phyloP scores from a whole-genome alignment of 2,797 vertebrate species.

The Garrulus glandarius region DNA sequence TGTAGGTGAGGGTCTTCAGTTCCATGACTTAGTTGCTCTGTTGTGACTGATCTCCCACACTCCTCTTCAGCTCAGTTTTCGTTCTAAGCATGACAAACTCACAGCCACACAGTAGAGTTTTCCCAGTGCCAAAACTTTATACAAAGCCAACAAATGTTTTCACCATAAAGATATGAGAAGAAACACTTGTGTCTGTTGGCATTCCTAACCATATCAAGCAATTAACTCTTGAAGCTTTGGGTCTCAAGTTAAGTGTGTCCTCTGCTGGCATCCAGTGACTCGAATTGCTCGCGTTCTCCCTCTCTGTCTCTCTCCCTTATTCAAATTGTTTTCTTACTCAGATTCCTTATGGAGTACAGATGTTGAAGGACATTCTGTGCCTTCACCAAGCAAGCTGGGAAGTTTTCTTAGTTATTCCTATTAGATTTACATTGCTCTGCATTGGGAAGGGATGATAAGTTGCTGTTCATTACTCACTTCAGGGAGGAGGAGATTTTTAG shows the following conservation, averaged over 20 bases:
- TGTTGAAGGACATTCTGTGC: background rate
- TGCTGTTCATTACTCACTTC: background rate
- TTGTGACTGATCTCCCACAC: background rate
- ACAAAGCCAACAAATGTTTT: background rate
- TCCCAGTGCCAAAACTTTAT: background rate
- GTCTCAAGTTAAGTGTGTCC: background rate
- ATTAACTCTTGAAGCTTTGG: background rate
- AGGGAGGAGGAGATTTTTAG: background rate
- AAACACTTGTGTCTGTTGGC: background rate
- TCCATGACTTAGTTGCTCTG: background rate
- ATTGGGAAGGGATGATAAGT: background rate
- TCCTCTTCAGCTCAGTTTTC: background rate
- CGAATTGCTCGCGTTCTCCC: background rate
- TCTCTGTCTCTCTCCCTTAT: background rate
- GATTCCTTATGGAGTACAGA: background rate
- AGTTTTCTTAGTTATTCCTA: background rate
- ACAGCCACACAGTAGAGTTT: background rate
- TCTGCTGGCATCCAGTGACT: background rate
- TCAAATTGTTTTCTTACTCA: background rate
- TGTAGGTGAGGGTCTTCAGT: background rate
- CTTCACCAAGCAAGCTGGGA: background rate
- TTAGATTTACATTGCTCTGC: background rate
- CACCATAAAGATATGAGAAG: background rate
- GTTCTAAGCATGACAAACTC: background rate
- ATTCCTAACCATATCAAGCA: background rate